phyloP scores from a whole-genome alignment of 2,888 invertebrate genomes.

The Ormyrus nitidulus region DNA sequence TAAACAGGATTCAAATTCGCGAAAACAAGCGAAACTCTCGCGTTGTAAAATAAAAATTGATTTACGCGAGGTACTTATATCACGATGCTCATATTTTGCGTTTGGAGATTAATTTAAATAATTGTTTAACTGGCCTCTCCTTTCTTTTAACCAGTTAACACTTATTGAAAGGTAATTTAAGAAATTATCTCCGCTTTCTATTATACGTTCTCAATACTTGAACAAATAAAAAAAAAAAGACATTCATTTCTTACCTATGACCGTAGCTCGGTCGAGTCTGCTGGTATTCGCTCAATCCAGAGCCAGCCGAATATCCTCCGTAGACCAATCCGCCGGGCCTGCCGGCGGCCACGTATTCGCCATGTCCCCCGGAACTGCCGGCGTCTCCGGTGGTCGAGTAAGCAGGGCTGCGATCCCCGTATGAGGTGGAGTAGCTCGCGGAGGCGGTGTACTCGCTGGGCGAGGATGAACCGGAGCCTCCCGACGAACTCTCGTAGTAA shows the following conservation, averaged over 20 bases:
- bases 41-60: no score
- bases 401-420: constrained; percentile 15
- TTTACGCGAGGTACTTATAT: no score
- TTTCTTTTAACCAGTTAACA: no score
- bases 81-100: neutral
- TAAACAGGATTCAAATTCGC: no score
- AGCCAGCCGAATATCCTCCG: neutral
- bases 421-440: neutral
- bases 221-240: no score
- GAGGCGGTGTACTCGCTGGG: constrained; percentile 27
- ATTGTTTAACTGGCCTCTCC: neutral
- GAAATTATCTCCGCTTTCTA: no score
- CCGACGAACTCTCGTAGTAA: no score
- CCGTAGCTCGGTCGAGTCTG: constrained; percentile 36
- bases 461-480: neutral
- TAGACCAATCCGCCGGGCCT: constrained; percentile 14
- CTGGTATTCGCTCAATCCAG: constrained; percentile 21
- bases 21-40: no score
- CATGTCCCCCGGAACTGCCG: neutral
- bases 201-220: no score
- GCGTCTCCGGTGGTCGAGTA: neutral
- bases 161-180: no score
- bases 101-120: neutral
- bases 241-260: constrained; percentile 23
- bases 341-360: constrained; percentile 14